A percentile compares a stretch with the other conserved stretches of the same genome.
Evolutionary conservation across 2,113 vertebrate genomes (phyloP).

Genomic region (Bungarus multicinctus): DNA sequence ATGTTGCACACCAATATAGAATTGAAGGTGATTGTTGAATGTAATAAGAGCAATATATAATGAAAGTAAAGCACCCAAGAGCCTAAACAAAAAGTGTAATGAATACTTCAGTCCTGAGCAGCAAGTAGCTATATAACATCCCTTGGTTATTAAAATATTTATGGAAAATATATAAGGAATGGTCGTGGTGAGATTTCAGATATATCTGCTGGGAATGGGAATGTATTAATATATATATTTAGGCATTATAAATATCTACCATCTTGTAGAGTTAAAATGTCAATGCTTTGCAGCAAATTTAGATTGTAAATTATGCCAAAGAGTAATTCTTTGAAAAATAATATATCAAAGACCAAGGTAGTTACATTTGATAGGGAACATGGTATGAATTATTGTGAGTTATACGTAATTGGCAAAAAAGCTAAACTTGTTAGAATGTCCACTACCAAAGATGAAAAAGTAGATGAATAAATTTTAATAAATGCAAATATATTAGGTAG

Average conservation of each 20-base stretch:
- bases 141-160: not conserved
- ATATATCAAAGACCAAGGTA: not conserved
- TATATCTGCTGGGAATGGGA: not conserved
- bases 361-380: not conserved
- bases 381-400: not conserved
- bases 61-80: not conserved
- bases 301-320: not conserved
- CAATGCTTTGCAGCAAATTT: not conserved
- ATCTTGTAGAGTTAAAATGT: not conserved
- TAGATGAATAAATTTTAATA: not conserved
- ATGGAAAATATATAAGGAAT: not conserved
- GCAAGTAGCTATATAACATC: not conserved
- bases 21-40: not conserved
- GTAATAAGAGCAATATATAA: not conserved
- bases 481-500: not conserved
- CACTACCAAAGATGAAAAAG: not conserved
- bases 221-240: not conserved
- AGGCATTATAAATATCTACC: not conserved
- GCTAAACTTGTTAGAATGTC: not conserved
- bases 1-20: not conserved
- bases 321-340: not conserved
- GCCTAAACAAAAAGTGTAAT: not conserved
- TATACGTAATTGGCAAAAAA: not conserved
- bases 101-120: not conserved
- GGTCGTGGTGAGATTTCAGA: not conserved